Base-by-base conservation (phyloP, 2,797 vertebrate species). In the Adelosebastes latens region DNA sequence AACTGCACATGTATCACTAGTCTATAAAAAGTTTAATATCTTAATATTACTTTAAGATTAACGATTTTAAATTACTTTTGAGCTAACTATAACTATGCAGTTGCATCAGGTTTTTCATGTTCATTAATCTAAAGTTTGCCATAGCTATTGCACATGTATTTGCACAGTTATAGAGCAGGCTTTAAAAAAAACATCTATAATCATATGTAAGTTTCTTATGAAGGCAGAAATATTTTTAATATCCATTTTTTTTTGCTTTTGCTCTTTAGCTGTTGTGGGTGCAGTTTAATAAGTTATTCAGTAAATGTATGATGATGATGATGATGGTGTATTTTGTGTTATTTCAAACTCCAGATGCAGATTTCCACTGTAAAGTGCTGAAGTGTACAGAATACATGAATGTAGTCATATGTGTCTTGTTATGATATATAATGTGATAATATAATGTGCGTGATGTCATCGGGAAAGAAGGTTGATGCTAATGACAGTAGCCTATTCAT, bases 101-200 rank as follows among this genome's bases (percentile, higher is more conserved):
- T 16, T 42, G 2, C 52, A 2, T 58, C 6, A 66, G 22, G 5
- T 2, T 80, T 36, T 77, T 69, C 24, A 52, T 49, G 32, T 16
- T 73, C 25, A 73, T 71, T 62, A 59, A 73, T 62, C 31, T 32
- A 62, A 29, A n/a, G 20, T 59, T 56, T 82, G 46, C 62, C 39
- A 25, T 27, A 20, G 31, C 67, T 80, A 74, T 64, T 74, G 31
- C n/a, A 71, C n/a, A 4, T 52, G 4, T 69, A 39, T 49, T 73
- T 76, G 31, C 27, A 68, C 22, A 64, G 79, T 49, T 49, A 42
- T 36, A 65, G 22, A 77, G 53, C 2, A 16, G 36, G 1, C 14
- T 34, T 70, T 16, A 25, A 27, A 67, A 56, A 49, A 27, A 3
- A 2, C 34, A 0, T 29, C 4, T 14, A 29, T 75, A 20, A 61